phyloP scores from a whole-genome alignment of 2,888 invertebrate species.

The Schrankia costaestrigalis region DNA sequence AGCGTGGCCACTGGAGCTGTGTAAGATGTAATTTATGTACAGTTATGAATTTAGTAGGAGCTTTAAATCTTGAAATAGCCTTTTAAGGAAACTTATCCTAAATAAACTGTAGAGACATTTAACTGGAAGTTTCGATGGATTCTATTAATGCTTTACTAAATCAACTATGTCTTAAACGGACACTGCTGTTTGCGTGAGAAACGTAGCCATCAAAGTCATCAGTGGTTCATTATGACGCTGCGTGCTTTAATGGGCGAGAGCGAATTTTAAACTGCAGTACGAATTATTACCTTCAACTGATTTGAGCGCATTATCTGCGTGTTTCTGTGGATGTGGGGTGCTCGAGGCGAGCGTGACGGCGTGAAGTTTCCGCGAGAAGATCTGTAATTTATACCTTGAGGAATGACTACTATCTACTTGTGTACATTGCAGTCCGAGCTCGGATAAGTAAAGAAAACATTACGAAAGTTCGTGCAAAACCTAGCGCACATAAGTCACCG shows the following conservation, averaged over 20 bases:
- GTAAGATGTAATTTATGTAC: conserved; percentile 37
- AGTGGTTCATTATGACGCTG: conserved; percentile 44
- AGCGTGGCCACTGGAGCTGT: conserved; percentile 23
- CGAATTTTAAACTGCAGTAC: conserved; percentile 48
- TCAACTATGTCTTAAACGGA: conserved; percentile 25
- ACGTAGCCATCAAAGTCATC: conserved; percentile 37
- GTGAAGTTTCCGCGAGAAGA: conserved; percentile 41
- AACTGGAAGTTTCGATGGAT: conserved; percentile 29
- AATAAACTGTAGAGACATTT: conserved; percentile 27
- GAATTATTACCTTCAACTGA: conserved; percentile 38
- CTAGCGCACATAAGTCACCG: conserved; percentile 23
- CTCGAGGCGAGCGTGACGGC: conserved; percentile 50
- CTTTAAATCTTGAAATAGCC: conserved; percentile 35
- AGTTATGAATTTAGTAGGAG: conserved; percentile 31
- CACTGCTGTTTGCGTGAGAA: conserved; percentile 52
- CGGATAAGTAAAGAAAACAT: conserved; percentile 24
- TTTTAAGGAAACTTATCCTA: conserved; percentile 35
- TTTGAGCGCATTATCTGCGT: conserved; percentile 52
- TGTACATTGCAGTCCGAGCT: conserved; percentile 18
- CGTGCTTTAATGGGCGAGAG: conserved; percentile 55
- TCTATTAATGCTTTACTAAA: conserved; percentile 36
- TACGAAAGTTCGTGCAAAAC: conserved; percentile 20
- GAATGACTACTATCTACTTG: conserved; percentile 50
- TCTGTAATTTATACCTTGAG: conserved; percentile 50
- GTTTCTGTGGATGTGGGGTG: conserved; percentile 33